A percentile compares a stretch with the other conserved stretches of the same genome.
Evolutionary conservation across 2,797 vertebrate species (phyloP).

Genomic region (Macroramphosus scolopax): DNA sequence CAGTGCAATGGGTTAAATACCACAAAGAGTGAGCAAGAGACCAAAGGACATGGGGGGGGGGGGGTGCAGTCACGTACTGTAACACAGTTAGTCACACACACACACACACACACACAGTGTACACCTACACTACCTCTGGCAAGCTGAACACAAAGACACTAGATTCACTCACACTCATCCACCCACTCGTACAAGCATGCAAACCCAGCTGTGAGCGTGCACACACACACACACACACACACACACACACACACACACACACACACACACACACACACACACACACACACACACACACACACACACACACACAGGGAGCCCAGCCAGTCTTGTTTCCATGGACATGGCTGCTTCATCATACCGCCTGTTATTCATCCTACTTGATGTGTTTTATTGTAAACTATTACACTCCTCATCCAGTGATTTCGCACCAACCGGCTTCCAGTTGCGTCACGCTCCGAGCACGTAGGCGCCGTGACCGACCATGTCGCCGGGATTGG

Average conservation of each 20-base stretch:
- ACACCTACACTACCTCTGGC: conserved; percentile 65
- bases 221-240: conserved; percentile 4
- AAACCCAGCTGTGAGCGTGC: conserved; percentile 56
- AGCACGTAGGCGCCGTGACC: conserved; percentile 15
- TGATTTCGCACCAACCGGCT: conserved; percentile 22
- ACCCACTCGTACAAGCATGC: conserved; percentile 64
- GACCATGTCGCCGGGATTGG: conserved; percentile 2
- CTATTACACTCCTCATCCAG: conserved; percentile 3
- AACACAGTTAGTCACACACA: conserved; percentile 20
- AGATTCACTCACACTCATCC: conserved; percentile 65
- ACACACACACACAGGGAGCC: conserved; percentile 27
- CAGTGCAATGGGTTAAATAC: conserved; percentile 35
- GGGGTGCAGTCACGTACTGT: conserved; percentile 27
- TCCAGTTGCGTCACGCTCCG: conserved; percentile 18
- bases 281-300: conserved; percentile 3
- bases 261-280: conserved; percentile 3
- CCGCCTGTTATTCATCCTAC: conserved; percentile 9
- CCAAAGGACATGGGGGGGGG: conserved; percentile 22
- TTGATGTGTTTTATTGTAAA: conserved; percentile 21
- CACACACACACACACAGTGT: conserved; percentile 14
- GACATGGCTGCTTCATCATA: conserved; percentile 34
- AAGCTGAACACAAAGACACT: conserved; percentile 61
- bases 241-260: conserved; percentile 1
- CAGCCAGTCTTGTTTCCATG: conserved; percentile 68
- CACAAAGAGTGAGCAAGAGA: conserved; percentile 37